Base-by-base conservation (phyloP, 2,888 invertebrate genomes). In the Rhamnusium bicolor region DNA sequence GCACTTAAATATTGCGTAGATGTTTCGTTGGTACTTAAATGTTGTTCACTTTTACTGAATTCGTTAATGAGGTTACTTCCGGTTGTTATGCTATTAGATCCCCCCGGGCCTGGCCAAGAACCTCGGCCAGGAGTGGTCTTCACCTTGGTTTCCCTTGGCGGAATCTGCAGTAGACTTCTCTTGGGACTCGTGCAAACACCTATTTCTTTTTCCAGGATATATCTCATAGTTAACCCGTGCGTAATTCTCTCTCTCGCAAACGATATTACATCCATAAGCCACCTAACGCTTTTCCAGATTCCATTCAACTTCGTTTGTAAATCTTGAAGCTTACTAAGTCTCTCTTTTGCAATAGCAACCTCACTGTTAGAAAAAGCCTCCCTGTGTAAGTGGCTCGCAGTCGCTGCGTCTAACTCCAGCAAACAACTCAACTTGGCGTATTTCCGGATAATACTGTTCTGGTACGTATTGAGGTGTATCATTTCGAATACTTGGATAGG, bases 401-500 rank as follows among this genome's bases (percentile, higher is more conserved):
- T 90, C 0, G 96, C 94, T 0, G 95, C 94, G 83, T 98, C 98
- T 85, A 98, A 89, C 88, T 99, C 99, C 72, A 99, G 89, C 72
- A 98, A 95, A 82, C 98, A 97, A 81, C 98, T 98, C 14, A 99
- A 90, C 73, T 96, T 93, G 1, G 97, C 95, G 89, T 98, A 99
- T 85, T 96, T 93, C 83, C 94, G 94, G 68, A 99, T 93, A 76
- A 99, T 94, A 80, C 94, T 95, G 62, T 93, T 93, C 85, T 98
- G 97, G 88, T 99, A 99, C 1, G 98, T 98, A 84, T 94, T 94
- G 76, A 98, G 90, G 86, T 99, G 98, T 74, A 98, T 96, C 97
- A 96, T 94, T 91, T 97, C 95, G 84, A 95, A 96, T 0, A 96
- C 96, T 88, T 84, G 84, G 51, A 99, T 95, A 0, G 98, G 98